Conservation (phyloP, 2,113 vertebrate species). For the Brachionichthys hirsutus region DNA sequence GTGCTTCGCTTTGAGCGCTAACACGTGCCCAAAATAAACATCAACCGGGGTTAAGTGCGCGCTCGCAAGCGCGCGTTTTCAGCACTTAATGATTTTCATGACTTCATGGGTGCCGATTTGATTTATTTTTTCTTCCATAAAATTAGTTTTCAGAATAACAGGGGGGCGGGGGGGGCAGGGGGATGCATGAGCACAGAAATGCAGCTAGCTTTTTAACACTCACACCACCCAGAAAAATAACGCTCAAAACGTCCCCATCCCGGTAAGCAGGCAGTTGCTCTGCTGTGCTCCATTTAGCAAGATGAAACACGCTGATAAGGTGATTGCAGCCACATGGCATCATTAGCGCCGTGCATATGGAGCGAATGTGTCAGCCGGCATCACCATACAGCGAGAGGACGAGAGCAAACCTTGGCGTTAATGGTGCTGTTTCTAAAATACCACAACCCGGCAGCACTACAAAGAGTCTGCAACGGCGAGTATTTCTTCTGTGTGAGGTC, state of each 20-base stretch:
- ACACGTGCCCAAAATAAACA: constrained; percentile 52
- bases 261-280: constrained; percentile 25
- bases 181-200: neutral
- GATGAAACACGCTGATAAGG: constrained; percentile 67
- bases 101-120: too few species aligned
- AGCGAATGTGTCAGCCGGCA: constrained; percentile 68
- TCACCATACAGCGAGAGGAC: constrained; percentile 33
- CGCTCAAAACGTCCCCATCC: constrained; percentile 9
- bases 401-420: constrained; percentile 63
- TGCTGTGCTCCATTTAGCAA: constrained; percentile 53
- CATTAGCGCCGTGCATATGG: constrained; percentile 67
- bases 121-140: too few species aligned
- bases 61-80: neutral
- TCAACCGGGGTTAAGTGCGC: constrained; percentile 29
- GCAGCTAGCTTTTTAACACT: neutral
- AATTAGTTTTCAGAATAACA: too few species aligned
- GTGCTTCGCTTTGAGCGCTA: constrained; percentile 42
- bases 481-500: constrained; percentile 68
- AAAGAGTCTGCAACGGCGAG: constrained; percentile 49
- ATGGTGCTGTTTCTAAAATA: constrained; percentile 67
- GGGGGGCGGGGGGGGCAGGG: too few species aligned
- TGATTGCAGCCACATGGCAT: constrained; percentile 71
- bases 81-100: neutral
- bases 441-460: constrained; percentile 47
- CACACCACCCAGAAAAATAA: constrained; percentile 11